Evolutionary conservation across 2,888 invertebrate species (phyloP).

Genomic region (Meteorus colon): DNA sequence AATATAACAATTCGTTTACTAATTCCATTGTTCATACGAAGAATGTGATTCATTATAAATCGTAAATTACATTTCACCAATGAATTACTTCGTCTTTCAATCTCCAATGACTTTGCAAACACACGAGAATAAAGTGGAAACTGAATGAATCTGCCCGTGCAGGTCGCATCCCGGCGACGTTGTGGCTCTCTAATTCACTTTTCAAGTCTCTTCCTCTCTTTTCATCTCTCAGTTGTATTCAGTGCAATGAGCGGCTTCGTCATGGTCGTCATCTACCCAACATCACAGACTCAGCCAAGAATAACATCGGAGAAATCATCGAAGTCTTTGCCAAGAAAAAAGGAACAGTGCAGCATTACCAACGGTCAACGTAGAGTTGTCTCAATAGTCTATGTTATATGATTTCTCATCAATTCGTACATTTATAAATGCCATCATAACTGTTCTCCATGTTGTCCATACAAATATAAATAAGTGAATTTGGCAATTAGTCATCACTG

Average conservation of each 20-base stretch:
- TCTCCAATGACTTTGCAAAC: not conserved
- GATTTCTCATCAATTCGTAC: not conserved
- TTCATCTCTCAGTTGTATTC: slow-evolving; percentile 38
- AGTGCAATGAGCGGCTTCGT: slow-evolving; percentile 49
- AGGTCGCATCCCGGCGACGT: slow-evolving; percentile 37
- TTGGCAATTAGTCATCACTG: not conserved
- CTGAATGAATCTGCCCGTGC: slow-evolving; percentile 52
- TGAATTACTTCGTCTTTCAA: not conserved
- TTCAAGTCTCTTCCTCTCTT: slow-evolving; percentile 39
- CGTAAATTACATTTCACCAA: not conserved
- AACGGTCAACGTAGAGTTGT: slow-evolving; percentile 19
- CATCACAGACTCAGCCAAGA: slow-evolving; percentile 59
- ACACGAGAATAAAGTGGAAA: slow-evolving; percentile 36
- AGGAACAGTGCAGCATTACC: slow-evolving; percentile 37
- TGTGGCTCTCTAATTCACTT: slow-evolving; percentile 29
- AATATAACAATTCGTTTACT: not conserved
- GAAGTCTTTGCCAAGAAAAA: slow-evolving; percentile 74
- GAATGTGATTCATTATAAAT: not conserved
- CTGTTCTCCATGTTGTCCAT: not conserved
- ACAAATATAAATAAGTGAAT: not conserved
- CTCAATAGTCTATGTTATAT: not conserved
- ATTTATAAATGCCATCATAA: not conserved
- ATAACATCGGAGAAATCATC: slow-evolving; percentile 65
- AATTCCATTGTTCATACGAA: not conserved
- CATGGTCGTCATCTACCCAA: slow-evolving; percentile 53